Evolutionary conservation across 2,888 invertebrate species (phyloP).

Genomic region (Drosophila anomelani): DNA sequence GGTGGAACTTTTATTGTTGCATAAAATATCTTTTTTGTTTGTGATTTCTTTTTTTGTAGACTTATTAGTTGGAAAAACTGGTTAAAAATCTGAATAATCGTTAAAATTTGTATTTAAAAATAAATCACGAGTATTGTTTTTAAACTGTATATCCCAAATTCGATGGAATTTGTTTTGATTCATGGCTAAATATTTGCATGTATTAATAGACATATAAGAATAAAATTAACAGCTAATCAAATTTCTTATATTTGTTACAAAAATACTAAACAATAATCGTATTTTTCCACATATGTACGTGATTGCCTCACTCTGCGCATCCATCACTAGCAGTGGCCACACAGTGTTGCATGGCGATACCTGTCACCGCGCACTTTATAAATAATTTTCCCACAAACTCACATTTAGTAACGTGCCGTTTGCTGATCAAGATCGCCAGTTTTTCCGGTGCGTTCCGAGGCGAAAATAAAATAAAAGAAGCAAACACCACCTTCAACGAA

Average conservation of each 20-base stretch:
- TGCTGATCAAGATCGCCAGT: constrained; percentile 38
- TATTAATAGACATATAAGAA: not conserved
- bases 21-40: not conserved
- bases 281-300: not conserved
- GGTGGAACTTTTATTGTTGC: not conserved
- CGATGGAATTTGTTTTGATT: not conserved
- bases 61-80: too few relatives aligned
- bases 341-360: constrained; percentile 7
- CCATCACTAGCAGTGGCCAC: not conserved
- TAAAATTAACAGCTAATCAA: not conserved
- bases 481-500: constrained; percentile 8
- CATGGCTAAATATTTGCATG: too few relatives aligned
- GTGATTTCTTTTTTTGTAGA: not conserved
- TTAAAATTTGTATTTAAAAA: not conserved
- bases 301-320: not conserved
- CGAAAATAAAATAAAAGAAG: constrained; percentile 18
- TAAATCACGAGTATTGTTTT: not conserved
- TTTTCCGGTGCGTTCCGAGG: constrained; percentile 13
- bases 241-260: not conserved
- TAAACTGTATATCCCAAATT: not conserved
- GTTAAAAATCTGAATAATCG: not conserved
- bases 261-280: not conserved
- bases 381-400: constrained; percentile 42
- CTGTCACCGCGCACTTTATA: constrained; percentile 40
- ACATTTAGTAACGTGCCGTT: constrained; percentile 67